These are phyloP conservation scores for Aricia artaxerxes DNA, from an alignment of 2,888 invertebrate genomes.

Conservation along the genomic window DNA sequence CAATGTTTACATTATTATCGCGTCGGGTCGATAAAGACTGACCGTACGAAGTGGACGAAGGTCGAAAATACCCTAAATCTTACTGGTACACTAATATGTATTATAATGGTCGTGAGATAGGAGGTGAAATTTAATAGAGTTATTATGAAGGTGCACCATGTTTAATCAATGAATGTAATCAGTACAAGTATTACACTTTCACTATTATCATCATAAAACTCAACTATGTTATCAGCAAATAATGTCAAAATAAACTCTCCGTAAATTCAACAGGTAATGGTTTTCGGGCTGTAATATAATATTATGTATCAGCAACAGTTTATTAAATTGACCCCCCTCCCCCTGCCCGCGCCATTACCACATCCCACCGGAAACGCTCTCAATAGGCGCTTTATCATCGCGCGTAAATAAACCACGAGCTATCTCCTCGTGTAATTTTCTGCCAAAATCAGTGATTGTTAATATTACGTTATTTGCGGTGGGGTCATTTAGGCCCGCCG, in stretches of 20 bases:
- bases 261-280: not conserved
- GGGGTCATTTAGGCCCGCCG: constrained; percentile 40
- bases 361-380: not conserved
- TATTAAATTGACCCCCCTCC: not conserved
- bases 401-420: constrained; percentile 13
- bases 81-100: not conserved
- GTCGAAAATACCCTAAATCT: not conserved
- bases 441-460: constrained; percentile 36
- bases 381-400: not conserved
- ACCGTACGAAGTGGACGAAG: not conserved
- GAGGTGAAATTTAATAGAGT: not conserved
- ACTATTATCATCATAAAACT: not conserved
- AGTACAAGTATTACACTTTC: not conserved
- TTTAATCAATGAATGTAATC: not conserved
- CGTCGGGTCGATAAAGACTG: not conserved
- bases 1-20: not conserved
- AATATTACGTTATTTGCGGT: constrained; percentile 40
- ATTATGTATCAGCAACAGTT: constrained; percentile 1
- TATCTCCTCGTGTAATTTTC: constrained; percentile 29
- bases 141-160: not conserved
- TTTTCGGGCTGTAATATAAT: not conserved
- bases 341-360: not conserved
- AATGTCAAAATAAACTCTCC: not conserved
- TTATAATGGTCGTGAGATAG: not conserved
- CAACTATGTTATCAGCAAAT: no score